phyloP scores from a whole-genome alignment of 2,113 vertebrate species.

The Sceloporus tristichus region DNA sequence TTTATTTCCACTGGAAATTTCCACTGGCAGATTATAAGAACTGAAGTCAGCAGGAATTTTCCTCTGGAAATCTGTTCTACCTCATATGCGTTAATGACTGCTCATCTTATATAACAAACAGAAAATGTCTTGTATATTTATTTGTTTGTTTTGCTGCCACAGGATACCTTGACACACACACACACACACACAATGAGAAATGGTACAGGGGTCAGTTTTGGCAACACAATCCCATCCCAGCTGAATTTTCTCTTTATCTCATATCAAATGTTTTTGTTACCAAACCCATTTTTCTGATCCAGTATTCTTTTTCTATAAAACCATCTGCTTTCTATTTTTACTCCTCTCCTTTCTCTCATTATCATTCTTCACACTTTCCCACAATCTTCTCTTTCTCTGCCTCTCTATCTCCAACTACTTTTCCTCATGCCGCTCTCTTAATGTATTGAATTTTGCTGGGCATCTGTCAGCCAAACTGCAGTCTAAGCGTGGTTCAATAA shows the following conservation, averaged over 20 bases:
- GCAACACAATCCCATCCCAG: neutral
- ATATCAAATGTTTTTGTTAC: neutral
- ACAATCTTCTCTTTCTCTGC: conserved; percentile 37
- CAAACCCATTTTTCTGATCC: neutral
- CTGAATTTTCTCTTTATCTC: neutral
- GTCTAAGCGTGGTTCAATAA: conserved; percentile 18
- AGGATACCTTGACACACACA: no score
- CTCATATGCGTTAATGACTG: neutral
- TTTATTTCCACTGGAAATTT: conserved; percentile 44
- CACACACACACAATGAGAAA: neutral
- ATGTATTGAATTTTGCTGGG: conserved; percentile 24
- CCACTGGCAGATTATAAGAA: conserved; percentile 40
- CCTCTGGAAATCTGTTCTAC: neutral
- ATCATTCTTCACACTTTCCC: neutral
- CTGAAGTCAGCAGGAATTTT: conserved; percentile 31
- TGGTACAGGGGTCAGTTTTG: neutral
- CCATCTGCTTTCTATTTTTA: neutral
- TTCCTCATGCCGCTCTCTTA: neutral
- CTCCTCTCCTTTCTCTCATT: neutral
- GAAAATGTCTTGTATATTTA: neutral
- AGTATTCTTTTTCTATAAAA: neutral
- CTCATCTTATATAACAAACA: neutral
- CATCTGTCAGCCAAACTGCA: neutral
- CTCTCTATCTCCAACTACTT: neutral
- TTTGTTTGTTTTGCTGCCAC: neutral